These are phyloP conservation scores for Labia minor DNA, from an alignment of 2,888 invertebrate species.

Conservation along the genomic window DNA sequence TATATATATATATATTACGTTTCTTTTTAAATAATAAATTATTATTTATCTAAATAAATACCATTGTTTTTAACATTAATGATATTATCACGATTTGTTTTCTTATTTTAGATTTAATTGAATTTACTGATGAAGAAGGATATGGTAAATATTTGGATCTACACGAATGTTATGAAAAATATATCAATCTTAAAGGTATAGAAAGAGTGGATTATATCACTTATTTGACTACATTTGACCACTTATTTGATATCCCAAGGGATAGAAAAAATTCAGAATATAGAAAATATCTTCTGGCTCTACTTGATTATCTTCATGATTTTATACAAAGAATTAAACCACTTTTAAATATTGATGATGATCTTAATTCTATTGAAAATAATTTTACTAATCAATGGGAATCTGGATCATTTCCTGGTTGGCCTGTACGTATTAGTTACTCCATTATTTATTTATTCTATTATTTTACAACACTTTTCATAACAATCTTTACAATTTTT, in stretches of 20 bases:
- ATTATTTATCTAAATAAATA: too few relatives aligned
- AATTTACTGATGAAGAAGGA: conserved; percentile 98
- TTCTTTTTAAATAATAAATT: not conserved
- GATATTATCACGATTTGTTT: too few relatives aligned
- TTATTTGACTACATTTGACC: conserved; percentile 87
- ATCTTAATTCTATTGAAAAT: conserved; percentile 63
- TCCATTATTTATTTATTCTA: too few relatives aligned
- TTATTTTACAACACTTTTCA: conserved; percentile 16
- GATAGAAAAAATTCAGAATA: conserved; percentile 82
- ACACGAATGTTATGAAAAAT: conserved; percentile 92
- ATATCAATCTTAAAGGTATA: conserved; percentile 91
- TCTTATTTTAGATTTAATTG: conserved; percentile 61
- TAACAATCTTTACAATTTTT: not conserved
- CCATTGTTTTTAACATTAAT: too few relatives aligned
- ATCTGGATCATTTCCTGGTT: conserved; percentile 81
- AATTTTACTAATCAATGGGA: conserved; percentile 84
- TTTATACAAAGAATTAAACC: conserved; percentile 79
- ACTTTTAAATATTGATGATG: conserved; percentile 66
- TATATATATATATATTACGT: not conserved
- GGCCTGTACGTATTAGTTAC: conserved; percentile 64
- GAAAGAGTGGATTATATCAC: conserved; percentile 95
- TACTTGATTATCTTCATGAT: conserved; percentile 76
- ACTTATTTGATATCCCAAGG: conserved; percentile 87
- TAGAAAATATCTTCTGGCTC: conserved; percentile 66
- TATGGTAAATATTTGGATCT: conserved; percentile 97